These are phyloP conservation scores for Lanius ludovicianus DNA, from an alignment of 2,113 vertebrate species.

Conservation along the genomic window DNA sequence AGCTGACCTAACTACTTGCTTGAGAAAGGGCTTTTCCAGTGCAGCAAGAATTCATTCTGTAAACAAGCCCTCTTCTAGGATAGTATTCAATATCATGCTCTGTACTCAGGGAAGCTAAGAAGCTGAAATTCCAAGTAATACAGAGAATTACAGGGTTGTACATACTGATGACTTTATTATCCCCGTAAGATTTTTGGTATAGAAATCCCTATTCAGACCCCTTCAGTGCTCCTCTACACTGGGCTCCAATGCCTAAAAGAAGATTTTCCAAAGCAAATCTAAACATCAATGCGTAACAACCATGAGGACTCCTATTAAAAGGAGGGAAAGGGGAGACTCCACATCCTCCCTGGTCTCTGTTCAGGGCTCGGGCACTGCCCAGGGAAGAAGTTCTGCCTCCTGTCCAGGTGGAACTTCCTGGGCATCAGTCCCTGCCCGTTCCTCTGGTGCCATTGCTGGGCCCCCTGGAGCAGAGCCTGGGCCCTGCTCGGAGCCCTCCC, in stretches of 20 bases:
- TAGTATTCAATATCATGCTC: background rate
- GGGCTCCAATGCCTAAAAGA: background rate
- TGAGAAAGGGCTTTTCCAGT: background rate
- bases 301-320: background rate
- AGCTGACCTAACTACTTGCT: background rate
- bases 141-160: background rate
- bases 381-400: background rate
- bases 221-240: background rate
- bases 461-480: background rate
- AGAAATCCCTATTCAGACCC: background rate
- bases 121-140: background rate
- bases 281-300: background rate
- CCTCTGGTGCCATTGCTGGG: background rate
- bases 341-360: background rate
- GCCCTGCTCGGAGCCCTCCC: background rate
- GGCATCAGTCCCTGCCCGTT: background rate
- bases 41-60: background rate
- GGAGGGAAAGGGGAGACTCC: background rate
- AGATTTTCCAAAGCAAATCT: background rate
- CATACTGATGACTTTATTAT: background rate
- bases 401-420: background rate
- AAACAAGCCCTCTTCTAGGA: background rate
- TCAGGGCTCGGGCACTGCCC: fast-evolving
- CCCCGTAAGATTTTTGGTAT: background rate
- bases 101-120: background rate